Conservation (phyloP, 2,113 vertebrate genomes). For the Syngnathoides biaculeatus region DNA sequence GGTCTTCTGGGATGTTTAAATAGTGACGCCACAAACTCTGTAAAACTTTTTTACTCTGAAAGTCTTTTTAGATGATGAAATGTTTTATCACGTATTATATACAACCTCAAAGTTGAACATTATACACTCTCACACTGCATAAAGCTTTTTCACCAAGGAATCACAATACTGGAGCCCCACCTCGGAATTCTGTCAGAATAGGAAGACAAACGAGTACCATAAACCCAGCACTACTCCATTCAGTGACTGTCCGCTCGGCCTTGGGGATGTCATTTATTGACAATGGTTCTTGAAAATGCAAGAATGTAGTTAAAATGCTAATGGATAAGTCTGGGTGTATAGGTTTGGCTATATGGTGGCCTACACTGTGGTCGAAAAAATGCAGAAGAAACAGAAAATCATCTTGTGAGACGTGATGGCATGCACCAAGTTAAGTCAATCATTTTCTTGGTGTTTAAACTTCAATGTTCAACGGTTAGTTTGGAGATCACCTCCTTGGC, state of each 20-base stretch:
- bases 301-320: slow-evolving; percentile 56
- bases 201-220: slow-evolving; percentile 48
- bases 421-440: not conserved
- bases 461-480: too few species aligned
- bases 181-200: slow-evolving; percentile 29
- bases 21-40: slow-evolving; percentile 23
- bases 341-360: not conserved
- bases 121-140: slow-evolving; percentile 24
- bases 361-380: not conserved
- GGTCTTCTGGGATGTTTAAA: slow-evolving; percentile 43
- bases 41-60: too few species aligned
- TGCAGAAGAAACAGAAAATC: not conserved
- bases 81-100: slow-evolving; percentile 43
- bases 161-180: slow-evolving; percentile 20
- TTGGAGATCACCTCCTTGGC: too few species aligned
- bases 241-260: slow-evolving; percentile 26
- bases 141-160: slow-evolving; percentile 43
- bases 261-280: slow-evolving; percentile 48
- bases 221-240: slow-evolving; percentile 45
- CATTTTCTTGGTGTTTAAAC: too few species aligned
- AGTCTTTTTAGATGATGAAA: slow-evolving; percentile 48
- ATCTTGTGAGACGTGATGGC: not conserved
- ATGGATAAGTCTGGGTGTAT: slow-evolving; percentile 46
- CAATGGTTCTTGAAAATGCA: slow-evolving; percentile 49
- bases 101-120: slow-evolving; percentile 27